Evolutionary conservation across 2,113 vertebrate genomes (phyloP), one percentile per base, ranked within the genome.

Genomic region (Haplochromis vanheusdeni): DNA sequence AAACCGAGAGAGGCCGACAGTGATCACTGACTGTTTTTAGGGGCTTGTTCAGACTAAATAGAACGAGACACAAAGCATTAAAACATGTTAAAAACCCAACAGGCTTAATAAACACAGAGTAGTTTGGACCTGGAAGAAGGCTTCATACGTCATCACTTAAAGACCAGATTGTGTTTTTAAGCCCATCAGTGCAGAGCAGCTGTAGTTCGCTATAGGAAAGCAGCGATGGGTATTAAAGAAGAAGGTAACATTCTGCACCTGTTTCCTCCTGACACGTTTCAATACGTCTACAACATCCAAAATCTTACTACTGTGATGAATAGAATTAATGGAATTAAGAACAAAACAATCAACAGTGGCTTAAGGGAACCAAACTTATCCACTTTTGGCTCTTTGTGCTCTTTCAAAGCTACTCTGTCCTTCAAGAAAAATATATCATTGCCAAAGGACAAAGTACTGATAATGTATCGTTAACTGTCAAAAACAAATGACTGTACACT

Each of bases 1-100:
- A 58, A 58, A 0, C 0, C 0, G 4, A 58, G 23, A 2, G 55
- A 0, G 0, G 23, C 13, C 2, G 1, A 58, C 55, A 28, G 55
- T 28, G 13, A 16, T 58, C 55, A 16, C 7, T 28, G 23, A 58
- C 55, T 58, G 23, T 58, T 58, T 58, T 0, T 58, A 58, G 55
- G 23, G 23, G 13, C 55, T 28, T 58, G 55, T 0, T 58, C 7
- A 58, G 13, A 2, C 0, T 28, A 58, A 9, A 58, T 4, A 28
- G 23, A 58, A 58, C 13, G 0, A 58, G 23, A 58, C 2, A 58
- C 55, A 58, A 58, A 54, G 1, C 1, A 54, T 54, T 54, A 12
- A 54, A 56, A 28, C 23, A 28, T 58, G 55, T 9, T 58, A 58
- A 58, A 28, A 58, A 16, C 55, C 0, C 23, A 58, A 0, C 23